Evolutionary conservation across 2,113 vertebrate species (phyloP), one percentile per base, ranked within the genome.

Genomic region (Sphaerodactylus townsendi): DNA sequence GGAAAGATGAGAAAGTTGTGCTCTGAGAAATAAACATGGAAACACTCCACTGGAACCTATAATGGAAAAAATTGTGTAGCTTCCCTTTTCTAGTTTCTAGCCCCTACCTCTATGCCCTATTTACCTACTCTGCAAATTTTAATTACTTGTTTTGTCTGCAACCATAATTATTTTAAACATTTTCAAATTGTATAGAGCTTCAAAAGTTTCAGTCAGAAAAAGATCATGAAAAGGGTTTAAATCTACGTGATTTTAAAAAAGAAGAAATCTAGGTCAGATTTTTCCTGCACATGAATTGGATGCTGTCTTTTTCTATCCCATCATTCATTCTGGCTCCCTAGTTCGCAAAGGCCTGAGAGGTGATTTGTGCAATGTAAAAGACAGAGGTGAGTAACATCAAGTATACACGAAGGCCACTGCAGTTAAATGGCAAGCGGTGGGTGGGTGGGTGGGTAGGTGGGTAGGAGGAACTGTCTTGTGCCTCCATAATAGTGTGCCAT

Each of bases 381-480:
- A 39, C 0, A 0, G 19, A 10, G 28, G 25, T 4, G 28, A 87
- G 17, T 17, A 66, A 37, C 13, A 33, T 62, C 59, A 79, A 76
- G 1, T 85, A 44, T 71, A 64, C 11, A 86, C 76, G 4, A 17
- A 21, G 3, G 1, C 10, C 77, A 83, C 11, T 56, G 2, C 4
- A 46, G 25, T 3, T n/a, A 86, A 91, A 79, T 69, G 28, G 2
- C 44, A 83, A 2, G 1, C 2, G 48, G 21, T 25, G 44, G 10
- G 39, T 10, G 0, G 66, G 65, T 87, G 89, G 48, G 65, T 68
- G 84, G 74, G 19, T 23, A 37, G 11, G 41, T 10, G 0, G 66
- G 65, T 87, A 89, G 53, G 64, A 64, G 84, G 74, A 87, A 59
- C 50, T 87, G 2, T 46, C 30, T 23, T 74, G 25, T n/a, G 25